Evolutionary conservation across 2,888 invertebrate genomes (phyloP), one percentile per base, ranked within the genome.

Genomic region (Oxytorus armatus): DNA sequence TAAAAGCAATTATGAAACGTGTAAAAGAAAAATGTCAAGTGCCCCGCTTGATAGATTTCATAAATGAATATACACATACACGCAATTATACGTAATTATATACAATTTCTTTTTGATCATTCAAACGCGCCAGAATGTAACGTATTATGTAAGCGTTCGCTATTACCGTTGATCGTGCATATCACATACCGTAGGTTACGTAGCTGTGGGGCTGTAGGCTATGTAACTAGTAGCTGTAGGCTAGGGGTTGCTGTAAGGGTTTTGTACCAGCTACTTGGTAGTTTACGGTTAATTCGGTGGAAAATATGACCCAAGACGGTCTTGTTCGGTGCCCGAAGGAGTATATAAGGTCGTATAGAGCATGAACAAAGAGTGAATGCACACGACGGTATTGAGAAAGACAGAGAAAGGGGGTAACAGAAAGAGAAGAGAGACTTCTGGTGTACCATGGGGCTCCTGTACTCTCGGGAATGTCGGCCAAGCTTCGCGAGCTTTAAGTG

Each of bases 401-500:
- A 63, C 51, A 23, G 29, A 36, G 25, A 39, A 11, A 18, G 55
- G 44, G 68, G 39, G 39, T 44, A 11, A 21, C 10, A 21, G 36
- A 53, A 10, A 68, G 39, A 68, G 14, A 70, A 44, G 21, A 42
- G 44, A 69, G 69, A 75, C 57, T 74, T 75, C 21, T 57, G n/a
- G 57, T 79, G 65, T 51, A 65, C 59, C 14, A 39, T 18, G 66
- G 55, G 66, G 66, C 76, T 72, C 33, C 63, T 65, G 53, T 66
- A 66, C 76, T 76, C 72, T 55, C 53, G 72, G 63, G 66, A 79
- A 79, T 76, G 79, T 79, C 72, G 79, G 76, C 79, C 76, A 72
- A 79, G 72, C 79, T 79, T 59, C 65, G 63, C 76, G 55, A 76
- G 79, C 76, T 79, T 79, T 76, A 79, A 79, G 79, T 79, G 79